Base-by-base conservation (phyloP, 2,888 invertebrate species). In the Taphrorychus bicolor region DNA sequence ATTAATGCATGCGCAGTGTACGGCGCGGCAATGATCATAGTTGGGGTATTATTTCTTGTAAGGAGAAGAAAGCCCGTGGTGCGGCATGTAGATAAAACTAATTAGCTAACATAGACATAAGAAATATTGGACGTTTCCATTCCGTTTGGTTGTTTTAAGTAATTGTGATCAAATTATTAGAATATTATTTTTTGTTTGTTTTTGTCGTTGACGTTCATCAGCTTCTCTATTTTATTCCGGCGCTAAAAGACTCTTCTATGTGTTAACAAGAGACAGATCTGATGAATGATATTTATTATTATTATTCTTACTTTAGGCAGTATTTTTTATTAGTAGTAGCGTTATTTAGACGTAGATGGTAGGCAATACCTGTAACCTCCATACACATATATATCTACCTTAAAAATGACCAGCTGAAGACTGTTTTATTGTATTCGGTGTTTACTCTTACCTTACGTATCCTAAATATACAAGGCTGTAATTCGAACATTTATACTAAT, bases 1-100 rank as follows among this genome's bases (percentile, higher is more conserved):
- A 82, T 83, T 16, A 76, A 79, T 16, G 75, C 85, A 11, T 83
- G 84, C 9, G 48, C 83, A 5, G 71, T 77, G 16, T 78, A 78
- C 66, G 70, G 64, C 79, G 79, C 84, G 0, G 73, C 85, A 1
- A 74, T 84, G 56, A 82, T 74, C 18, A 61, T 75, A 32, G 69
- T 78, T 21, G 77, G 77, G 23, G 49, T 52, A 18, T 3, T 66
- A 17, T 58, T 66, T 18, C 24, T 66, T 16, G n/a, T 66, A 7
- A 54, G 58, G 3, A 69, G 53, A 32, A 58, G 24, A 19, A 57
- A 24, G 16, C 41, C 22, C 5, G 17, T 24, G 19, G 52, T 32
- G 9, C 22, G 17, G 3, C 17, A 62, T 19, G 18, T 24, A 11
- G 54, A 67, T 11, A 62, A 67, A 62, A 58, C 45, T 32, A 66